Evolutionary conservation across 2,888 invertebrate species (phyloP).

Genomic region (Tortrix viridana): DNA sequence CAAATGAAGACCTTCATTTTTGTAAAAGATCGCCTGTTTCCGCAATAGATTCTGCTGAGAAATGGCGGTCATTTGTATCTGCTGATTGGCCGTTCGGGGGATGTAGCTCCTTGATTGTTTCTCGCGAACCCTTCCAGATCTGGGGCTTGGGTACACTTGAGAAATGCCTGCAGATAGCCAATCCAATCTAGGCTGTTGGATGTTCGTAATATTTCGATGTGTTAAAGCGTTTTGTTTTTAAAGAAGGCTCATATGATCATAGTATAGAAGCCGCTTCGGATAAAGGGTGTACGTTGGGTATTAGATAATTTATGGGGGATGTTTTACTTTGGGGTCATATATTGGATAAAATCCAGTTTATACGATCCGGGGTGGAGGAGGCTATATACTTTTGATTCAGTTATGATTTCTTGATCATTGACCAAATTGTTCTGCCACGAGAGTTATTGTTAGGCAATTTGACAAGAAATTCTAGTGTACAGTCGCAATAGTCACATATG

Average conservation of each 20-base stretch:
- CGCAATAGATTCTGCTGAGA: slow-evolving; percentile 53
- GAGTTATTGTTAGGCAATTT: background rate
- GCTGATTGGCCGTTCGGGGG: slow-evolving; percentile 73
- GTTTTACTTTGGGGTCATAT: too few species aligned
- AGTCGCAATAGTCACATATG: too few species aligned
- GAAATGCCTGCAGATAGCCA: slow-evolving; percentile 62
- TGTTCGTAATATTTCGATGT: slow-evolving; percentile 27
- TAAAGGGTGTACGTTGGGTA: too few species aligned
- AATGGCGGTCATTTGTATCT: slow-evolving; percentile 72
- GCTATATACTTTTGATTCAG: too few species aligned
- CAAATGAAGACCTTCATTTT: slow-evolving; percentile 45
- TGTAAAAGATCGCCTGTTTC: slow-evolving; percentile 39
- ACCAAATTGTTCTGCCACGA: background rate
- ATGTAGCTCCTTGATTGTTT: slow-evolving; percentile 77
- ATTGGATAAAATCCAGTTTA: too few species aligned
- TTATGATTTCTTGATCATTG: background rate
- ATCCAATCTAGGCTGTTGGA: slow-evolving; percentile 58
- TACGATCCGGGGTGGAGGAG: background rate
- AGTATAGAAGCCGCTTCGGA: too few species aligned
- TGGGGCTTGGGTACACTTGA: slow-evolving; percentile 56
- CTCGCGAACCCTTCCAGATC: slow-evolving; percentile 65
- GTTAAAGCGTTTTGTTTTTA: background rate
- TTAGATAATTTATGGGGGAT: too few species aligned
- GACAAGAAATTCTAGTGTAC: too few species aligned
- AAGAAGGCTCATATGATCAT: too few species aligned